These are phyloP conservation scores for Troides oblongomaculatus DNA, from an alignment of 2,888 invertebrate species.

Conservation along the genomic window DNA sequence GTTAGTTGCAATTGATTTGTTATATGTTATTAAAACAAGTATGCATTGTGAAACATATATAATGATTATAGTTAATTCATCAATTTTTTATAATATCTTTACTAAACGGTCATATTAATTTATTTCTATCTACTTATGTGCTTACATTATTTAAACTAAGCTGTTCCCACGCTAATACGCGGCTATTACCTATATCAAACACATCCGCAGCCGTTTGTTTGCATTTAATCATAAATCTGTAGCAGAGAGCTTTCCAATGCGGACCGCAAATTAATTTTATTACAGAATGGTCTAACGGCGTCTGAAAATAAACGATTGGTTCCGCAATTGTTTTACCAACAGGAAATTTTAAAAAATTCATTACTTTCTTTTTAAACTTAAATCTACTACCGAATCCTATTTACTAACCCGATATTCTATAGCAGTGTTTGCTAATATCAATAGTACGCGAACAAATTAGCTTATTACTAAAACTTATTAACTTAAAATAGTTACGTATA, in stretches of 20 bases:
- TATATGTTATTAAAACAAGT: too few species aligned
- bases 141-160: conserved; percentile 7
- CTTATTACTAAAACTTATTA: conserved; percentile 43
- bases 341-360: neutral
- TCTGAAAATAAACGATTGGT: conserved; percentile 32
- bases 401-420: neutral
- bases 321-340: conserved; percentile 15
- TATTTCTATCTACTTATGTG: neutral
- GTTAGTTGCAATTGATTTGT: too few species aligned
- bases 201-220: conserved; percentile 44
- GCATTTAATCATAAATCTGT: conserved; percentile 65
- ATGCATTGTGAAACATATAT: too few species aligned
- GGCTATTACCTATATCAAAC: conserved; percentile 27
- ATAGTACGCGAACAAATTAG: conserved; percentile 38
- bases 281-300: conserved; percentile 50
- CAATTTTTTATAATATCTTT: too few species aligned
- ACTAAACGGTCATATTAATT: neutral
- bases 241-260: conserved; percentile 59
- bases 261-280: conserved; percentile 68
- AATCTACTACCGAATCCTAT: neutral
- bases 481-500: conserved; percentile 48
- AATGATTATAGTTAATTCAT: too few species aligned
- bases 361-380: neutral
- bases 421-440: conserved; percentile 35
- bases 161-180: conserved; percentile 17